A percentile compares a stretch with the other conserved stretches of the same genome.
Conservation (phyloP, 2,113 vertebrate genomes). For the Prionailurus bengalensis region DNA sequence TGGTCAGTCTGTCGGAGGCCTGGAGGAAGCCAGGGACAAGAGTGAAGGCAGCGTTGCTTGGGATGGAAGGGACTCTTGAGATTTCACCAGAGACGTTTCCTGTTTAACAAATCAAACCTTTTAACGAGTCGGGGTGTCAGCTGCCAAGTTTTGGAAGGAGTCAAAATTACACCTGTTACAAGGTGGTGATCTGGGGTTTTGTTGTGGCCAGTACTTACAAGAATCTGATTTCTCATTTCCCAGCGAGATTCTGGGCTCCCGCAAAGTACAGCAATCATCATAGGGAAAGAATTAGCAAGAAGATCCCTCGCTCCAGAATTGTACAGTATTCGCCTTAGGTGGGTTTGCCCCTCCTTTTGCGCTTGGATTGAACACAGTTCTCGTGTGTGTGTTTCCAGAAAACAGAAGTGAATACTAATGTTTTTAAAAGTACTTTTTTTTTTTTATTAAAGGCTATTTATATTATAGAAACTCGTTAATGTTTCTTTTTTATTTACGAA, state of each 20-base stretch:
- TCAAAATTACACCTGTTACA: slow-evolving; percentile 79
- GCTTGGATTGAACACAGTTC: slow-evolving; percentile 90
- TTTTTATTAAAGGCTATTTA: slow-evolving; percentile 92
- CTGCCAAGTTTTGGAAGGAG: slow-evolving; percentile 84
- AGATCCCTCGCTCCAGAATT: slow-evolving; percentile 85
- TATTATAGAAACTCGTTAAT: slow-evolving; percentile 92
- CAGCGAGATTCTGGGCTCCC: slow-evolving; percentile 82
- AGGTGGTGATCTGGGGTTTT: slow-evolving; percentile 59
- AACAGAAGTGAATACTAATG: slow-evolving; percentile 91
- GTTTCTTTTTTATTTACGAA: slow-evolving; percentile 91
- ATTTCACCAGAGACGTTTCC: slow-evolving; percentile 82
- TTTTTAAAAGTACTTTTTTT: slow-evolving; percentile 91
- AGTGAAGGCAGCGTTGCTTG: slow-evolving; percentile 32
- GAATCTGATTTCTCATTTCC: slow-evolving; percentile 84
- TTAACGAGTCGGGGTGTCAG: slow-evolving; percentile 81
- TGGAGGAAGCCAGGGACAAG: background rate
- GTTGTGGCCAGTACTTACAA: slow-evolving; percentile 87
- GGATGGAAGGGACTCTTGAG: slow-evolving; percentile 85
- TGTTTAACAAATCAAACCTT: slow-evolving; percentile 81
- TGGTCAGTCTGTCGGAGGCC: background rate
- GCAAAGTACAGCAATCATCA: slow-evolving; percentile 79
- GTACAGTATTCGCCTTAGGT: slow-evolving; percentile 86
- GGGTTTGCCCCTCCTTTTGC: slow-evolving; percentile 84
- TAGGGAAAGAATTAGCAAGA: slow-evolving; percentile 84
- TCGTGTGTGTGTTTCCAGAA: slow-evolving; percentile 91